These are phyloP conservation scores for Myrmecophaga tridactyla DNA, from an alignment of 2,113 vertebrate species.

Conservation along the genomic window DNA sequence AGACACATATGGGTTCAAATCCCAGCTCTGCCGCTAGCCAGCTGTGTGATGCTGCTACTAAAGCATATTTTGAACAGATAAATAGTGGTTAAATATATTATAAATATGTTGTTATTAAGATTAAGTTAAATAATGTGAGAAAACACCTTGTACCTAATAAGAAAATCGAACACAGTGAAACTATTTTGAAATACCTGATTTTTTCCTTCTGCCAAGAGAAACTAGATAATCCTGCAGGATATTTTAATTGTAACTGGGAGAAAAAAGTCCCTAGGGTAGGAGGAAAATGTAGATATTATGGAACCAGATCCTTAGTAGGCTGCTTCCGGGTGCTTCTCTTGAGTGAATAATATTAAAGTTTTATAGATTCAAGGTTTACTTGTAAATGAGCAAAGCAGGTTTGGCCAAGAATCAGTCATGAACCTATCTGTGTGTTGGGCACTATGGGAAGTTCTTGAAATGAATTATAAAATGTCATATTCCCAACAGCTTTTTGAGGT, in stretches of 20 bases:
- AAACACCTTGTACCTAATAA: background rate
- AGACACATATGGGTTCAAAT: background rate
- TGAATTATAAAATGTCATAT: background rate
- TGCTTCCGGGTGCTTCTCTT: background rate
- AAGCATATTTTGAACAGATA: background rate
- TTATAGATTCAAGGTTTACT: fast-evolving
- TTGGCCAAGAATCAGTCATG: background rate
- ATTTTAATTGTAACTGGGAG: background rate
- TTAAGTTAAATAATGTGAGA: background rate
- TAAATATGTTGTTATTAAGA: background rate
- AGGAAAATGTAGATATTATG: background rate
- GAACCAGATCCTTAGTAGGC: background rate
- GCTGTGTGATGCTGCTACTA: background rate
- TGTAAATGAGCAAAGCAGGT: fast-evolving
- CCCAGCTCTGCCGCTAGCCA: background rate
- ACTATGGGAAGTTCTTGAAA: no score
- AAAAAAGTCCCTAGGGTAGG: background rate
- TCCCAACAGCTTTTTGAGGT: no score
- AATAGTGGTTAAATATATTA: background rate
- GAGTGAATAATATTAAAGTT: background rate
- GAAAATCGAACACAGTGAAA: background rate
- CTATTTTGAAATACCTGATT: background rate
- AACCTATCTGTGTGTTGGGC: no score
- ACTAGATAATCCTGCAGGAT: background rate
- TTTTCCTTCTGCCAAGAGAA: background rate